Evolutionary conservation across 2,888 invertebrate genomes (phyloP).

Genomic region (Criorhina ranunculi): DNA sequence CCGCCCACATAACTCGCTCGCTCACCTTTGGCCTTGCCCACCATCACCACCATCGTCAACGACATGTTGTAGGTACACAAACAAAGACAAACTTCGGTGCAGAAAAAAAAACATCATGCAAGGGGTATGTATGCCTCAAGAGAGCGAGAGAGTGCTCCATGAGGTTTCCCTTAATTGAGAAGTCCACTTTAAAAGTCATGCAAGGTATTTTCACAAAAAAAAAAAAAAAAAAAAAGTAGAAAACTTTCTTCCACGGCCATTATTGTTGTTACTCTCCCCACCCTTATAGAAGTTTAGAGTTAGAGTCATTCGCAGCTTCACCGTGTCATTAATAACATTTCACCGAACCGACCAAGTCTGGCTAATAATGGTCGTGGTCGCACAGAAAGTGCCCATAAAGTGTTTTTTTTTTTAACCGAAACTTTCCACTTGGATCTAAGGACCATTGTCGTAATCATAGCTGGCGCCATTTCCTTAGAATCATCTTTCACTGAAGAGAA

Average conservation of each 20-base stretch:
- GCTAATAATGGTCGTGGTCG: conserved; percentile 60
- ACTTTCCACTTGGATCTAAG: conserved; percentile 32
- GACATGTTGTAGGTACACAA: conserved; percentile 44
- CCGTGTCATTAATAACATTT: conserved; percentile 73
- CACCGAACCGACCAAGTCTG: conserved; percentile 57
- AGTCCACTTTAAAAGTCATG: conserved; percentile 63
- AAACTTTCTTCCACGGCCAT: conserved; percentile 43
- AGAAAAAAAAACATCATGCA: conserved; percentile 45
- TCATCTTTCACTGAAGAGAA: conserved; percentile 37
- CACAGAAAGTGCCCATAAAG: conserved; percentile 35
- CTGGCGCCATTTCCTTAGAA: conserved; percentile 44
- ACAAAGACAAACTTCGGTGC: conserved; percentile 60
- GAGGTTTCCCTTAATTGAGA: conserved; percentile 69
- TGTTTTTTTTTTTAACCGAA: conserved; percentile 60
- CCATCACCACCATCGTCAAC: conserved; percentile 16
- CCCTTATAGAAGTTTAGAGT: conserved; percentile 28
- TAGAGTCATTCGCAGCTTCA: conserved; percentile 70
- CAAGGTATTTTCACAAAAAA: conserved; percentile 28
- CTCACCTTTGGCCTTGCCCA: conserved; percentile 65
- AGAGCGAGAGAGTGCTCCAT: conserved; percentile 38
- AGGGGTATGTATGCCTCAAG: conserved; percentile 19
- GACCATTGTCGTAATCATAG: conserved; percentile 54
- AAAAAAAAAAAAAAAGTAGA: background rate
- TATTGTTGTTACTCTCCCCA: conserved; percentile 29
- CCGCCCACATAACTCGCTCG: background rate